phyloP scores from a whole-genome alignment of 2,113 vertebrate genomes.

The Boleophthalmus pectinirostris region DNA sequence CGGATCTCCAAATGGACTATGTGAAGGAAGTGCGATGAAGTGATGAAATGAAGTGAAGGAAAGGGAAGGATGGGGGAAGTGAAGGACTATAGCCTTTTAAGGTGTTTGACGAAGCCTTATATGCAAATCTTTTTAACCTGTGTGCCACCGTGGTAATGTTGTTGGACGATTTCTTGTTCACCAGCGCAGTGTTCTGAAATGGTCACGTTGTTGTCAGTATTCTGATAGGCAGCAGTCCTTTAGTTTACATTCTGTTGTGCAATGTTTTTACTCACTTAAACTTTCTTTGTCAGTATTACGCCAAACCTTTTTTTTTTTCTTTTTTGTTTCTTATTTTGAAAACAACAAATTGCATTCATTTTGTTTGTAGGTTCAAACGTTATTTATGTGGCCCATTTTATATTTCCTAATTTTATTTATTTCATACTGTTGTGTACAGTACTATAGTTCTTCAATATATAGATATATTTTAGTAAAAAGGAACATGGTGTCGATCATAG shows the following conservation, averaged over 20 bases:
- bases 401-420: constrained; percentile 99
- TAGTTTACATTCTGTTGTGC: constrained; percentile 99
- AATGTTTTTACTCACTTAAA: constrained; percentile 86
- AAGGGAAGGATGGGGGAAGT: constrained; percentile 45
- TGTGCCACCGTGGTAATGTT: constrained; percentile 99
- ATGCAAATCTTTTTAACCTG: constrained; percentile 99
- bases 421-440: constrained; percentile 99
- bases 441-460: constrained; percentile 99
- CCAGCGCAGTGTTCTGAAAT: constrained; percentile 96
- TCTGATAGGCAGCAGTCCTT: constrained; percentile 98
- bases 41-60: constrained; percentile 88
- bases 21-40: constrained; percentile 91
- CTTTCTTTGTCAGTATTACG: constrained; percentile 99
- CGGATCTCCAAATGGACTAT: constrained; percentile 52
- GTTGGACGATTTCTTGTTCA: constrained; percentile 89
- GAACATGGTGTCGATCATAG: constrained; percentile 99
- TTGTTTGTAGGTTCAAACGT: constrained; percentile 97
- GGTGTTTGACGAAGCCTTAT: constrained; percentile 98
- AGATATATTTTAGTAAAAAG: constrained; percentile 99
- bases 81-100: constrained; percentile 96
- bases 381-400: constrained; percentile 99
- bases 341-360: constrained; percentile 95
- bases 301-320: constrained; percentile 83
- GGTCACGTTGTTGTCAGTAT: constrained; percentile 98
- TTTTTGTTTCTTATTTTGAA: constrained; percentile 50